Percentiles rank a stretch among this genome's conserved stretches.
Evolutionary conservation across 2,797 vertebrate genomes (phyloP).

Genomic region (Spondyliosoma cantharus): DNA sequence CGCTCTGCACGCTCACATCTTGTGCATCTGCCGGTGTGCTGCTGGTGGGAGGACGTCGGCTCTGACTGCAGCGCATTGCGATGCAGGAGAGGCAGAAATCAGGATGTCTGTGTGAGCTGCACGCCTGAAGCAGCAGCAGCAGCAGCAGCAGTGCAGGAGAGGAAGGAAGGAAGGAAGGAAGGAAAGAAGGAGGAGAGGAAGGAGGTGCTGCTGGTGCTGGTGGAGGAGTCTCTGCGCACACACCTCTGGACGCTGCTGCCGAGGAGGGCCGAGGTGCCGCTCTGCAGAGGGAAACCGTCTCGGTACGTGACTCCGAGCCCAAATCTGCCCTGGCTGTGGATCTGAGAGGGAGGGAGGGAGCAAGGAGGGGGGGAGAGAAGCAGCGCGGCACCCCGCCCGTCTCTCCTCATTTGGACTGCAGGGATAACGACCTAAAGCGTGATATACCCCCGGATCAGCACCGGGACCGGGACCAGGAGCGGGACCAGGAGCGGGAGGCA

Average conservation of each 20-base stretch:
- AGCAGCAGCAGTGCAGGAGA: conserved; percentile 9
- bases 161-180: neutral
- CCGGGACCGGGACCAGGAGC: too few species aligned
- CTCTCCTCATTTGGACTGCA: conserved; percentile 75
- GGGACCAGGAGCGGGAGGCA: too few species aligned
- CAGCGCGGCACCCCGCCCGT: conserved; percentile 78
- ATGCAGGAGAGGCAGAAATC: conserved; percentile 46
- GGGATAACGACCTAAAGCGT: conserved; percentile 67
- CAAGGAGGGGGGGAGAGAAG: conserved; percentile 42
- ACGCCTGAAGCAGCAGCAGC: conserved; percentile 28
- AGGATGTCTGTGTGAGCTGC: conserved; percentile 27
- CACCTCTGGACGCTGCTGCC: conserved; percentile 61
- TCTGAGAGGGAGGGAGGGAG: conserved; percentile 32
- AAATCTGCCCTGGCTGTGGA: conserved; percentile 47
- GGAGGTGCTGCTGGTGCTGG: conserved; percentile 19
- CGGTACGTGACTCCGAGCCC: conserved; percentile 68
- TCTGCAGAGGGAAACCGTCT: conserved; percentile 68
- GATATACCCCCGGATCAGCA: conserved; percentile 41
- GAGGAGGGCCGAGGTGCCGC: conserved; percentile 51
- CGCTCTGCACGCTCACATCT: conserved; percentile 36
- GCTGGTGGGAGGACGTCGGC: conserved; percentile 60
- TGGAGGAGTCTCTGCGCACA: conserved; percentile 42
- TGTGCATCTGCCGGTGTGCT: conserved; percentile 32
- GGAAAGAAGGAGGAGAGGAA: too few species aligned
- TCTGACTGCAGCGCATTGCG: conserved; percentile 63